Evolutionary conservation across 2,797 vertebrate species (phyloP).

Genomic region (Microctenopoma steveboyesi): DNA sequence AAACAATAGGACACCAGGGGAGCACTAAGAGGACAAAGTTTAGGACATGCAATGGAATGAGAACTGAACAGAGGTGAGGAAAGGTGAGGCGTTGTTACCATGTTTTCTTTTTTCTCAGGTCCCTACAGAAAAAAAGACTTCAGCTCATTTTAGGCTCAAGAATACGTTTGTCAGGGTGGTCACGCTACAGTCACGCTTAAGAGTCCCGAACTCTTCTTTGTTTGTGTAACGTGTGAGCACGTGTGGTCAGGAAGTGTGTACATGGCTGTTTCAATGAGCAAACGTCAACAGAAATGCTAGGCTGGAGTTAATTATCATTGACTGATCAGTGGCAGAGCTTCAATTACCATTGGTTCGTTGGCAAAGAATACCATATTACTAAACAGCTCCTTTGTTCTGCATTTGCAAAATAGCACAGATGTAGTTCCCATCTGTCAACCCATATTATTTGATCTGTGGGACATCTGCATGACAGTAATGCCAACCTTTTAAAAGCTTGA

Average conservation of each 20-base stretch:
- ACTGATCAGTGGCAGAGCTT: slow-evolving; percentile 51
- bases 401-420: slow-evolving; percentile 12
- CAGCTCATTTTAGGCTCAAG: slow-evolving; percentile 55
- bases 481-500: slow-evolving; percentile 28
- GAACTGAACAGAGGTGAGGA: slow-evolving; percentile 12
- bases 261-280: slow-evolving; percentile 44
- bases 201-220: slow-evolving; percentile 1
- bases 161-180: slow-evolving; percentile 25
- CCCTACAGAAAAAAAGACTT: slow-evolving; percentile 25
- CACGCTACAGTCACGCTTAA: slow-evolving; percentile 8
- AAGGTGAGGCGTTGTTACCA: slow-evolving; percentile 44
- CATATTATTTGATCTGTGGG: slow-evolving; percentile 17
- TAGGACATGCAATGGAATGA: slow-evolving; percentile 22
- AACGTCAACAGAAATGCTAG: slow-evolving; percentile 53
- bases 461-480: slow-evolving; percentile 15
- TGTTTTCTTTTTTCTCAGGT: background rate
- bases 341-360: slow-evolving; percentile 50
- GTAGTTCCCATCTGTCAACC: slow-evolving; percentile 27
- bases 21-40: slow-evolving; percentile 10
- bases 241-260: slow-evolving; percentile 21
- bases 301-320: slow-evolving; percentile 56
- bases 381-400: slow-evolving; percentile 15
- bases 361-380: slow-evolving; percentile 29
- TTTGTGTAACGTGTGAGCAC: background rate
- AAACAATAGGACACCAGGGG: slow-evolving; percentile 10